These are phyloP conservation scores for Drosophila dives DNA, from an alignment of 2,888 invertebrate genomes.

Conservation along the genomic window DNA sequence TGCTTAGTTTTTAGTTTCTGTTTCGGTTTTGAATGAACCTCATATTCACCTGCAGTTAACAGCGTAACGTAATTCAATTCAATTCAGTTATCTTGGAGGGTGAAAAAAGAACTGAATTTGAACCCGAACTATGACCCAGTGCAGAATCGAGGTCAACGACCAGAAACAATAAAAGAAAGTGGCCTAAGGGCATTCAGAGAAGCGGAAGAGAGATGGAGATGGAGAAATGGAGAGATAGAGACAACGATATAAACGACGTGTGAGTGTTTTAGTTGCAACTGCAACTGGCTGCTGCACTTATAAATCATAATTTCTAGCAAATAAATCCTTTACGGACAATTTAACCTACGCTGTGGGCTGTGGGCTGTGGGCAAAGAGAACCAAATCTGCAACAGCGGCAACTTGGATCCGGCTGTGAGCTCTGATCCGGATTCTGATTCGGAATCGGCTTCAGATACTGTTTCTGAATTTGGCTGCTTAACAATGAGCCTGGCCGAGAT, in stretches of 20 bases:
- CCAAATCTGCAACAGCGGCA: constrained; percentile 67
- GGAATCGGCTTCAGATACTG: constrained; percentile 12
- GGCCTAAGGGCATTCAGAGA: constrained; percentile 28
- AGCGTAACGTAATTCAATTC: constrained; percentile 65
- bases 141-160: constrained; percentile 60
- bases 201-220: background rate
- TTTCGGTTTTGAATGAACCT: constrained; percentile 14
- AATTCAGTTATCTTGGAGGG: constrained; percentile 34
- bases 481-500: constrained; percentile 27
- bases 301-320: constrained; percentile 78
- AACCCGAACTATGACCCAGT: constrained; percentile 42
- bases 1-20: constrained; percentile 29
- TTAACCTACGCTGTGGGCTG: constrained; percentile 58
- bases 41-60: constrained; percentile 56
- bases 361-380: constrained; percentile 15
- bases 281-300: constrained; percentile 69
- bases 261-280: constrained; percentile 46
- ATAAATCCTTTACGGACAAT: constrained; percentile 78
- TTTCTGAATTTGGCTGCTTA: constrained; percentile 46
- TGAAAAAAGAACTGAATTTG: constrained; percentile 9
- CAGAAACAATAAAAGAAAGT: constrained; percentile 61
- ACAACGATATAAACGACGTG: constrained; percentile 16
- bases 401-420: constrained; percentile 39
- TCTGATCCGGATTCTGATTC: constrained; percentile 16
- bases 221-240: background rate